phyloP scores from a whole-genome alignment of 2,888 invertebrate genomes.

The Miltochrista miniata region DNA sequence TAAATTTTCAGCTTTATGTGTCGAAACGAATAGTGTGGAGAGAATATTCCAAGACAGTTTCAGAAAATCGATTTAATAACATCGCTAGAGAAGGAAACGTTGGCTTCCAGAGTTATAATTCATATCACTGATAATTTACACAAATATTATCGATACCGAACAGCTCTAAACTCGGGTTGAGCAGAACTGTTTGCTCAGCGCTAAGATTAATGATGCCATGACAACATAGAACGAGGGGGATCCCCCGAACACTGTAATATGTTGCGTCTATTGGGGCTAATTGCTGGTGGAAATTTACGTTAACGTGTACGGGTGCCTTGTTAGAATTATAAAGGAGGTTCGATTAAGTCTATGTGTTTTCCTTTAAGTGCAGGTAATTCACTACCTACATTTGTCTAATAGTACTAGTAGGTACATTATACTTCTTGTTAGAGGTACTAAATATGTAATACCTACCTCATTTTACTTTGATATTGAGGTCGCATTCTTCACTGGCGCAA shows the following conservation, averaged over 20 bases:
- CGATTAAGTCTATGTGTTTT: constrained; percentile 45
- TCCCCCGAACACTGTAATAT: constrained; percentile 43
- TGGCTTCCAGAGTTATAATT: constrained; percentile 46
- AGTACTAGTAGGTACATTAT: too few species aligned
- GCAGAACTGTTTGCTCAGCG: constrained; percentile 64
- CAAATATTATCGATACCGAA: constrained; percentile 58
- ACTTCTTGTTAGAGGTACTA: too few species aligned
- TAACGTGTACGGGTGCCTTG: constrained; percentile 41
- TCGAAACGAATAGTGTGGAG: too few species aligned
- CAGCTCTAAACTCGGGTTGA: constrained; percentile 61
- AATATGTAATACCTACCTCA: too few species aligned
- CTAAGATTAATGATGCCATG: constrained; percentile 76
- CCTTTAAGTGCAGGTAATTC: background rate
- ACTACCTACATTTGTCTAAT: background rate
- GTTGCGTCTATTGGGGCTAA: constrained; percentile 55
- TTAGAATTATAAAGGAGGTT: constrained; percentile 59
- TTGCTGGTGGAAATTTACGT: constrained; percentile 60
- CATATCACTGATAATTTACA: constrained; percentile 55
- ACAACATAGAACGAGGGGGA: constrained; percentile 51
- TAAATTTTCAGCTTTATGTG: too few species aligned
- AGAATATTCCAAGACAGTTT: too few species aligned
- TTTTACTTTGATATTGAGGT: too few species aligned
- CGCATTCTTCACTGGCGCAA: too few species aligned
- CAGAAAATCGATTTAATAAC: too few species aligned
- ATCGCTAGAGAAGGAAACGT: too few species aligned